Evolutionary conservation across 2,888 invertebrate species (phyloP).

Genomic region (Crioceris asparagi): DNA sequence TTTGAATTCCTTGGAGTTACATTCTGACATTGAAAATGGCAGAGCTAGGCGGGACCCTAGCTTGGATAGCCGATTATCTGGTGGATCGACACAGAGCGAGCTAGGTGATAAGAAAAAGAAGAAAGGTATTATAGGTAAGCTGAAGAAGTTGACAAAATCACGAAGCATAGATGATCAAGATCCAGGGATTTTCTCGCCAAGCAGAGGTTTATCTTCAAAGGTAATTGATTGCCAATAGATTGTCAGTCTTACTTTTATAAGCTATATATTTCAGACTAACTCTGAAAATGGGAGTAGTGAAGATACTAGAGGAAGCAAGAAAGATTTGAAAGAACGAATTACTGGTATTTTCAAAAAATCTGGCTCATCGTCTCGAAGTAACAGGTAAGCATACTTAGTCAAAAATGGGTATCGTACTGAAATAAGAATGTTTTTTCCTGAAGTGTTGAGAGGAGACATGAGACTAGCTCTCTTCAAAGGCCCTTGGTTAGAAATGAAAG

Average conservation of each 20-base stretch:
- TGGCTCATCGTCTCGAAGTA: slow-evolving; percentile 53
- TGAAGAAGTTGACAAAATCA: slow-evolving; percentile 76
- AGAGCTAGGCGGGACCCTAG: slow-evolving; percentile 63
- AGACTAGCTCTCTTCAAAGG: slow-evolving; percentile 39
- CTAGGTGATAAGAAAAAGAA: slow-evolving; percentile 62
- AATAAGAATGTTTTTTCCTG: slow-evolving; percentile 10
- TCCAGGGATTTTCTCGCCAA: slow-evolving; percentile 32
- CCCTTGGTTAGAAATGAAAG: slow-evolving; percentile 50
- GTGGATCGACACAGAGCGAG: slow-evolving; percentile 78
- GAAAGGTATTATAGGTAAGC: slow-evolving; percentile 71
- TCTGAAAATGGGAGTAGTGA: slow-evolving; percentile 65
- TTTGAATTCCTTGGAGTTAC: slow-evolving; percentile 53
- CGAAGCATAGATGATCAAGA: slow-evolving; percentile 65
- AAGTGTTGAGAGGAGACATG: slow-evolving; percentile 34
- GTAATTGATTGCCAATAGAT: slow-evolving; percentile 28
- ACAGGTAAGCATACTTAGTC: slow-evolving; percentile 42
- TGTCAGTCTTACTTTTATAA: slow-evolving; percentile 6
- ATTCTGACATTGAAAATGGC: slow-evolving; percentile 44
- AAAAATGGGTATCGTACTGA: neutral
- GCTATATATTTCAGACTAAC: slow-evolving; percentile 42
- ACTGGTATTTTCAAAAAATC: slow-evolving; percentile 74
- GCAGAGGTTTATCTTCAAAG: slow-evolving; percentile 42
- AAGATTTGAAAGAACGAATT: slow-evolving; percentile 67
- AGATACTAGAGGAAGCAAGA: slow-evolving; percentile 52
- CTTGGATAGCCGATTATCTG: slow-evolving; percentile 72